Percentiles rank a stretch among this genome's conserved stretches.
These are phyloP conservation scores for Sciaenops ocellatus DNA, from an alignment of 2,797 vertebrate species.

Conservation along the genomic window DNA sequence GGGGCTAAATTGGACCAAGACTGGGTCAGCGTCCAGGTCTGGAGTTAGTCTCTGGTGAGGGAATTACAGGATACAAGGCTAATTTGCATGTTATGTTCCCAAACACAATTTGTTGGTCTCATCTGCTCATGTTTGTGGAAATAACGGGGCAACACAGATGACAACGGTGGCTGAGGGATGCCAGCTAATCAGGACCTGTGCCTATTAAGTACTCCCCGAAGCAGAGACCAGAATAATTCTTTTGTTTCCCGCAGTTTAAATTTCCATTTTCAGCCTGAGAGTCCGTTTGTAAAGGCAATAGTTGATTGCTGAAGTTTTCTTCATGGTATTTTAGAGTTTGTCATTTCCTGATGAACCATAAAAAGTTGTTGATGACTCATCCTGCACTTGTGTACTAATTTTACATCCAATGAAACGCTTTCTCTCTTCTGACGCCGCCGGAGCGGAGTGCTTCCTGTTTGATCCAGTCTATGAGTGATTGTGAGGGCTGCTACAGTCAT, in stretches of 20 bases:
- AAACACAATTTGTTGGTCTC: slow-evolving; percentile 50
- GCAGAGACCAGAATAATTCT: no score
- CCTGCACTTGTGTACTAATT: no score
- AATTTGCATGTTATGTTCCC: slow-evolving; percentile 50
- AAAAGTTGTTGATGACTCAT: no score
- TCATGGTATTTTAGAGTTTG: no score
- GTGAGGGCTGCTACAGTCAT: no score
- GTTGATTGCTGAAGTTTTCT: no score
- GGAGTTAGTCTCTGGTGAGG: slow-evolving; percentile 27
- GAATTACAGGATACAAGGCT: slow-evolving; percentile 14
- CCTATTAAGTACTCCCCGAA: slow-evolving; percentile 7
- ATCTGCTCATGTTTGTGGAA: slow-evolving; percentile 57
- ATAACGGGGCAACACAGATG: slow-evolving; percentile 32
- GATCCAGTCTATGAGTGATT: no score
- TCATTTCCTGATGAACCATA: no score
- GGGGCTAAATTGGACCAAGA: slow-evolving; percentile 34
- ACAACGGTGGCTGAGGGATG: slow-evolving; percentile 11
- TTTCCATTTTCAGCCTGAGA: neutral
- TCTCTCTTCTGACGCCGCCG: no score
- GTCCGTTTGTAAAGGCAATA: neutral
- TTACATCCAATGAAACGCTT: no score
- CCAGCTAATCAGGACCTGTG: slow-evolving; percentile 35
- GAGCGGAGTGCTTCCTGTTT: no score
- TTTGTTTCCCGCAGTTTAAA: neutral
- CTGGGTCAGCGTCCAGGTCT: slow-evolving; percentile 33